Conservation (phyloP, 2,888 invertebrate genomes). For the Mythimna loreyi region DNA sequence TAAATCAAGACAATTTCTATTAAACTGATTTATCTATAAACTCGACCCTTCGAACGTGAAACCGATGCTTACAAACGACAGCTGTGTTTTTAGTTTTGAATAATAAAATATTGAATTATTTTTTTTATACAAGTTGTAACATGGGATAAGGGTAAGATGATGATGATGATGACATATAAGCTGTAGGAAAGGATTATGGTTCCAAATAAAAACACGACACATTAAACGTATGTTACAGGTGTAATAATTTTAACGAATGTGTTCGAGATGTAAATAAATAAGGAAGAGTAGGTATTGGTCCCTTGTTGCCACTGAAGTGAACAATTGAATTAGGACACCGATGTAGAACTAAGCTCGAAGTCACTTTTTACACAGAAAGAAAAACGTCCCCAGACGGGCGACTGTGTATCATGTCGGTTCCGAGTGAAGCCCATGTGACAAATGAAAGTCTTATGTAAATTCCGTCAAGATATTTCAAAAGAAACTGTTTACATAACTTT, state of each 20-base stretch:
- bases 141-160: no score
- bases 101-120: slow-evolving; percentile 9
- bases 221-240: slow-evolving; percentile 34
- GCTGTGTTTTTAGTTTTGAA: slow-evolving; percentile 29
- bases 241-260: slow-evolving; percentile 29
- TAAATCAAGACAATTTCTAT: slow-evolving; percentile 64
- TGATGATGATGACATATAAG: no score
- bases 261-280: slow-evolving; percentile 26
- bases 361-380: slow-evolving; percentile 10
- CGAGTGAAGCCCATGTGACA: slow-evolving; percentile 15
- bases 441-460: slow-evolving; percentile 45
- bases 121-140: background rate
- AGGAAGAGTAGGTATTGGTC: slow-evolving; percentile 12
- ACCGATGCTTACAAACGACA: slow-evolving; percentile 30
- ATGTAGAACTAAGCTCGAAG: slow-evolving; percentile 1
- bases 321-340: slow-evolving; percentile 17
- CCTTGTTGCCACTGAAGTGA: slow-evolving; percentile 15
- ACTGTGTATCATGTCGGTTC: slow-evolving; percentile 33
- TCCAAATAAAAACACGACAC: slow-evolving; percentile 51
- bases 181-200: slow-evolving; percentile 46
- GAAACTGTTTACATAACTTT: slow-evolving; percentile 25
- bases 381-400: background rate
- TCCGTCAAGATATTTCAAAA: slow-evolving; percentile 23
- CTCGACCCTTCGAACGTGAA: slow-evolving; percentile 52
- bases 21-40: slow-evolving; percentile 68